Evolutionary conservation across 2,113 vertebrate genomes (phyloP).

Genomic region (Ophiodon elongatus): DNA sequence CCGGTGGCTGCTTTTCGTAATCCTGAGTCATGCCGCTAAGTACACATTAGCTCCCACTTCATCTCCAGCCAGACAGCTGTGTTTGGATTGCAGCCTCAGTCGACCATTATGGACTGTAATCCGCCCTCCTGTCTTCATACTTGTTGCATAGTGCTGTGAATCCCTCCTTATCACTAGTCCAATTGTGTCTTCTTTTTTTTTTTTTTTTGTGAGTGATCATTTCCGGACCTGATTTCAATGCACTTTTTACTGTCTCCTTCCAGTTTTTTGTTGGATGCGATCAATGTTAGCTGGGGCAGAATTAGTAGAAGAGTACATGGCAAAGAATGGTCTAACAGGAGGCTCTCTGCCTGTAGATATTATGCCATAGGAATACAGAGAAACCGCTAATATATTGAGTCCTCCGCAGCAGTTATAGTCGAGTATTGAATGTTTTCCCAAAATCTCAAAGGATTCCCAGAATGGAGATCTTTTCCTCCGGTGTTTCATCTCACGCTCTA

Average conservation of each 20-base stretch:
- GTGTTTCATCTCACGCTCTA: conserved; percentile 57
- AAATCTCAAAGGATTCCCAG: neutral
- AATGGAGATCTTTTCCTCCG: conserved; percentile 64
- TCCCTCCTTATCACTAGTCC: neutral
- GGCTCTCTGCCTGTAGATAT: neutral
- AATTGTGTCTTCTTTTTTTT: conserved; percentile 7
- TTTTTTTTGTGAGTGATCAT: neutral
- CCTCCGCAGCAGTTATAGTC: neutral
- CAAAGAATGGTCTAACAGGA: neutral
- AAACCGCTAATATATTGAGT: conserved; percentile 3
- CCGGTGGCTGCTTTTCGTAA: neutral
- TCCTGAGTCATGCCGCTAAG: conserved; percentile 22
- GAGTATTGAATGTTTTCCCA: neutral
- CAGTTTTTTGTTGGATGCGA: neutral
- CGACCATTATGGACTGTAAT: conserved; percentile 2
- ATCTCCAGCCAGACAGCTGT: conserved; percentile 43
- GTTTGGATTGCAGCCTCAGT: conserved; percentile 55
- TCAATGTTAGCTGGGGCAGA: neutral
- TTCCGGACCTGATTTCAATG: neutral
- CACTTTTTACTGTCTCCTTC: conserved; percentile 3
- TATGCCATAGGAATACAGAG: neutral
- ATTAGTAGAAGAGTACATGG: neutral
- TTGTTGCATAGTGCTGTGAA: conserved; percentile 15
- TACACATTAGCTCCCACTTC: conserved; percentile 22
- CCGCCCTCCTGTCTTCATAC: conserved; percentile 10